Base-by-base conservation (phyloP, 2,113 vertebrate genomes). In the Eleginops maclovinus region DNA sequence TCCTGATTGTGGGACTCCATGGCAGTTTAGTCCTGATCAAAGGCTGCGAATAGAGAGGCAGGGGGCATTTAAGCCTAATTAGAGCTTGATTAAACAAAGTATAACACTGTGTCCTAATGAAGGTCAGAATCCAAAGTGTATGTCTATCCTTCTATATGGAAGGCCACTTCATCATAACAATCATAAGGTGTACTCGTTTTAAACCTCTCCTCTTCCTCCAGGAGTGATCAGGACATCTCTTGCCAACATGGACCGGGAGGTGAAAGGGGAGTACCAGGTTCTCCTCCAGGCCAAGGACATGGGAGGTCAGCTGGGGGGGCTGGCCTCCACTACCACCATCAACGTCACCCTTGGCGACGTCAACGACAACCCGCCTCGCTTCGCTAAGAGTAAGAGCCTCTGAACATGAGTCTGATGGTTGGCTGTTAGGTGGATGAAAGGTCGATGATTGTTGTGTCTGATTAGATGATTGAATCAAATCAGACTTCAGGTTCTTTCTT, bases 281-380 rank as follows among this genome's bases (percentile, higher is more conserved):
- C 91, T 98, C 85, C 96, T 99, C 66, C 97, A 99, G 92, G 97
- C 97, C 83, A 98, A 98, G 91, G 97, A 99, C 44, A 99, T 99
- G 97, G 97, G 97, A 16, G 97, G 97, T 66, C 97, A 99, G 56
- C 94, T 98, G 19, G 97, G 97, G 72, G 97, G 97, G n/a, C 88
- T 99, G 61, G 96, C 97, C 11, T 97, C 97, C 74, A 98, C 97
- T 0, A 97, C 96, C 3, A 92, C 94, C 10, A 92, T 99, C 85
- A 99, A 98, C 85, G 96, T 99, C 79, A 97, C 96, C 66, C 96
- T 99, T 77, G 95, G 95, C 0, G 97, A 99, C 70, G 95, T 99
- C 93, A 99, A 99, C 65, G 97, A 99, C 94, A 99, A 99, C 88
- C 97, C 97, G 19, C 97, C 89, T 0, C 83, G 79, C 56, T 87